Conservation (phyloP, 2,888 invertebrate species). For the Lissonota sp. region DNA sequence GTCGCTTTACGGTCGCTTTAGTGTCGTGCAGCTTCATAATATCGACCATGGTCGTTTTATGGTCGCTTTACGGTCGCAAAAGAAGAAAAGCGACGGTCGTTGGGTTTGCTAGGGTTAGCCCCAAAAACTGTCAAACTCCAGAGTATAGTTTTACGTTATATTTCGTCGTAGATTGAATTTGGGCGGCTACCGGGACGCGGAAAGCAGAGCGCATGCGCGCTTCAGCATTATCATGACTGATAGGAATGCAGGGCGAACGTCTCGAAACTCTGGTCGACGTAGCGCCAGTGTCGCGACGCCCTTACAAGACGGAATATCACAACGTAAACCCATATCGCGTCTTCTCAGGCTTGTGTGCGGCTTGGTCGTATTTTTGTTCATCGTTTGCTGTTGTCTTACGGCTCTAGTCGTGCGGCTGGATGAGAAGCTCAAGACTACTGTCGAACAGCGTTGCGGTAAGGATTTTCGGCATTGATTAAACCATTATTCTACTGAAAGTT, state of each 20-base stretch:
- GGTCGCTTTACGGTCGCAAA: too few relatives aligned
- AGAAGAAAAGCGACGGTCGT: too few relatives aligned
- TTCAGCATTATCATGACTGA: slow-evolving; percentile 44
- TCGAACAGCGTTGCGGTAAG: slow-evolving; percentile 58
- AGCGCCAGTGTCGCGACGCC: slow-evolving; percentile 25
- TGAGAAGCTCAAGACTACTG: slow-evolving; percentile 70
- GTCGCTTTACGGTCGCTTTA: too few relatives aligned
- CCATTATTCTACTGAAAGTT: neutral
- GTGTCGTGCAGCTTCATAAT: too few relatives aligned
- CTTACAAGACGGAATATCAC: slow-evolving; percentile 8
- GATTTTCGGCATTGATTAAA: neutral
- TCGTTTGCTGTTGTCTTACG: slow-evolving; percentile 74
- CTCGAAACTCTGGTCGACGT: slow-evolving; percentile 55
- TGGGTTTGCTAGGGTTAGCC: too few relatives aligned
- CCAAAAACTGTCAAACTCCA: too few relatives aligned
- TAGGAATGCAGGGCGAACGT: slow-evolving; percentile 45
- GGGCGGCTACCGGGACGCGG: slow-evolving; percentile 9
- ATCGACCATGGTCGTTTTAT: too few relatives aligned
- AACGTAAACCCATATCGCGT: slow-evolving; percentile 45
- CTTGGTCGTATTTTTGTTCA: slow-evolving; percentile 73
- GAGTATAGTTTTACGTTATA: neutral
- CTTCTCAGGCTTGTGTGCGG: slow-evolving; percentile 74
- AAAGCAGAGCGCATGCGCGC: slow-evolving; percentile 48
- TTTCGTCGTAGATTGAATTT: slow-evolving; percentile 25
- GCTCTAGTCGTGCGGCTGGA: slow-evolving; percentile 73